These are phyloP conservation scores for Ancistrus triradiatus DNA, from an alignment of 2,113 vertebrate species.

Conservation along the genomic window DNA sequence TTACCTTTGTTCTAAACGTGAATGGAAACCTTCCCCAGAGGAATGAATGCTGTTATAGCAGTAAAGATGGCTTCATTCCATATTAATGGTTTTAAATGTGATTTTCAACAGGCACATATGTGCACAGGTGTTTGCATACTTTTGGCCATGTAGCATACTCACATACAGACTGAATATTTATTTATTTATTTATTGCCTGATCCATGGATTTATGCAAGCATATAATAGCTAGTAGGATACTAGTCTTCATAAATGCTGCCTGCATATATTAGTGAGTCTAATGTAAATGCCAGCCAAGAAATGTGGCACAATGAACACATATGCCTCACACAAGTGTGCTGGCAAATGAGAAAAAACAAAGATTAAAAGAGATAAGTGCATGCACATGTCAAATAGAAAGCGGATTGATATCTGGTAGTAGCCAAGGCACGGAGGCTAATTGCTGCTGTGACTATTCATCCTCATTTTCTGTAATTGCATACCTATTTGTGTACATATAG, in stretches of 20 bases:
- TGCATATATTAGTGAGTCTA: conserved; percentile 45
- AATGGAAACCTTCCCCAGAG: too few species aligned
- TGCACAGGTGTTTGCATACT: too few species aligned
- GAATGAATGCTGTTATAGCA: too few species aligned
- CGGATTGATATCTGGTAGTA: conserved; percentile 48
- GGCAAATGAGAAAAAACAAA: conserved; percentile 42
- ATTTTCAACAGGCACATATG: too few species aligned
- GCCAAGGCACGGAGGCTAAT: conserved; percentile 47
- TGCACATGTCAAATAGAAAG: conserved; percentile 44
- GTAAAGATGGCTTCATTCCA: too few species aligned
- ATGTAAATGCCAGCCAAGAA: conserved; percentile 61
- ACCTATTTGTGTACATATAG: not conserved
- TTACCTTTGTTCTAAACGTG: too few species aligned
- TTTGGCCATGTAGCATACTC: too few species aligned
- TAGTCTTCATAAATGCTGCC: conserved; percentile 36
- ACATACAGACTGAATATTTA: not conserved
- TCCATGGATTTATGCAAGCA: not conserved
- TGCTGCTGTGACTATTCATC: conserved; percentile 20
- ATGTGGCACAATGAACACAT: conserved; percentile 45
- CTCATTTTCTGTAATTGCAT: too few species aligned
- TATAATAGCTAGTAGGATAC: conserved; percentile 39
- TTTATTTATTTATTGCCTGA: not conserved
- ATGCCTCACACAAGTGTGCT: conserved; percentile 46
- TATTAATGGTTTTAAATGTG: not conserved
- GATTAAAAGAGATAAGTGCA: conserved; percentile 48